Evolutionary conservation across 92 coral and sea anemone species (phyloP), one percentile per base, ranked within the genome.

Genomic region (Palythoa heliodiscus): DNA sequence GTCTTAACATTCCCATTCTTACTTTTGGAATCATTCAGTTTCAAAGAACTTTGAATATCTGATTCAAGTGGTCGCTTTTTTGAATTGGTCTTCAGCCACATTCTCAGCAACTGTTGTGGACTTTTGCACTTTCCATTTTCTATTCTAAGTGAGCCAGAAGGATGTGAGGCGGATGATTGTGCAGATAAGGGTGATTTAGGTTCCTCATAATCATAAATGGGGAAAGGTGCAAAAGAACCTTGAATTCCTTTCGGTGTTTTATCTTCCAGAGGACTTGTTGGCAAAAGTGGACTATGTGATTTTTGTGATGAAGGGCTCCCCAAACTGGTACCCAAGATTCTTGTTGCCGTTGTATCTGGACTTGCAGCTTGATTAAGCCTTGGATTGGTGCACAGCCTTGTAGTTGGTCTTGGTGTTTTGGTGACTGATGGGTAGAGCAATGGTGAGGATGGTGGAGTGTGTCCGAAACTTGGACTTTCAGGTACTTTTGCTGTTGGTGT

Each of bases 91-190:
- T 80, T 91, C 35, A 96, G 72, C 99, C 99, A 96, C 11, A 92
- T 87, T 17, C 92, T 84, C 40, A 96, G 89, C 20, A 90, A 87
- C 71, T 93, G 94, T 67, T 93, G 98, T 87, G 95, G 95, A 77
- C 98, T 94, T 38, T 84, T 90, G 47, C 88, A 83, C 79, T 85
- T 92, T 39, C 67, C 4, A 63, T 63, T 76, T 69, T 82, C 86
- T 63, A 93, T 82, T 75, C 93, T 83, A 3, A 88, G 29, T 15
- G 86, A 43, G 39, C 68, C 78, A 16, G 93, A 90, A 23, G 89
- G 57, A 12, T 77, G 82, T 69, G 88, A 19, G 13, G 82, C 61
- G 17, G 86, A 76, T 13, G 72, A 4, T 5, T 48, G 64, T 37
- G 75, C 82, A 9, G 86, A 87, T 16, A 78, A 76, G 5, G 90